These are phyloP conservation scores for Berghia stephanieae DNA, from an alignment of 1,140 invertebrate species.

Conservation along the genomic window DNA sequence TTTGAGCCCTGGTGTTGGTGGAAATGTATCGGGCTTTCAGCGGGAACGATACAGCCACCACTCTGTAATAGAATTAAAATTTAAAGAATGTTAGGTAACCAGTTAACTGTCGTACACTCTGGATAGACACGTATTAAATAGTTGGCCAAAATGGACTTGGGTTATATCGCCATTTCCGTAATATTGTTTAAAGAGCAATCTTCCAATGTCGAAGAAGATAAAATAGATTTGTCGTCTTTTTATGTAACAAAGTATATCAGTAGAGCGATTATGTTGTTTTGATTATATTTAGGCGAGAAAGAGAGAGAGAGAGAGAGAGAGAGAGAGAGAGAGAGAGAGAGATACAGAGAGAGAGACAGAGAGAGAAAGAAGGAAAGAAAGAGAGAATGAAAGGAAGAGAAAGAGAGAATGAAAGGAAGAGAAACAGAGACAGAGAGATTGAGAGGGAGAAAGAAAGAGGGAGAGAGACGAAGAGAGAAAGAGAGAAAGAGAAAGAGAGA, in stretches of 20 bases:
- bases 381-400: no score
- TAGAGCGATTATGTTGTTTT: no score
- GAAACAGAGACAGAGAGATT: no score
- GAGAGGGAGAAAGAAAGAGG: no score
- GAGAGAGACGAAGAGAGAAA: no score
- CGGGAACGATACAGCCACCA: constrained; percentile 81
- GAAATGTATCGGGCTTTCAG: constrained; percentile 79
- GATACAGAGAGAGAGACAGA: no score
- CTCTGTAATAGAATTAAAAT: constrained; percentile 67
- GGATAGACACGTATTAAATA: neutral
- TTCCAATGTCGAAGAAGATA: neutral
- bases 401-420: no score
- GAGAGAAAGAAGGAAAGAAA: constrained; percentile 9
- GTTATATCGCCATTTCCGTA: neutral
- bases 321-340: constrained; percentile 17
- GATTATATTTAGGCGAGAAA: no score
- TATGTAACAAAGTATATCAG: no score
- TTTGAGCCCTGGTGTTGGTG: constrained; percentile 76
- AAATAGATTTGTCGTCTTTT: no score
- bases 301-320: neutral
- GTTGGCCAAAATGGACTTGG: neutral
- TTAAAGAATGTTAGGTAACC: neutral
- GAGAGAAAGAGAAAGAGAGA: constrained; percentile 14
- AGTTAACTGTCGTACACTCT: neutral
- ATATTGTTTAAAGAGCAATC: neutral